Evolutionary conservation across 2,888 invertebrate genomes (phyloP).

Genomic region (Helleia helle): DNA sequence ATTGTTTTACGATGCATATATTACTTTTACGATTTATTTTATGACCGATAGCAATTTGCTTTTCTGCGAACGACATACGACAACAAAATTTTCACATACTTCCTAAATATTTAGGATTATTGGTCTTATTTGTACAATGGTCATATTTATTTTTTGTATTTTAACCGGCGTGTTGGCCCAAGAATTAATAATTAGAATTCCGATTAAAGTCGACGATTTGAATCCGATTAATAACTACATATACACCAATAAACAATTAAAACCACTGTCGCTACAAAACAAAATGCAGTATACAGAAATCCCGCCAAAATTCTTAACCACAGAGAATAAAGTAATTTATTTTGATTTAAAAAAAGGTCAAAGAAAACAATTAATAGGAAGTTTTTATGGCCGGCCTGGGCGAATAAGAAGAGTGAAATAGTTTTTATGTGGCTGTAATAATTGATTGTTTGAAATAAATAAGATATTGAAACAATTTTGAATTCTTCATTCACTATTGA

Average conservation of each 20-base stretch:
- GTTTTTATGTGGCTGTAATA: too few species aligned
- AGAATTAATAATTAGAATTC: constrained; percentile 18
- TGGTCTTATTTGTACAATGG: constrained; percentile 7
- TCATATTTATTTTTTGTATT: constrained; percentile 6
- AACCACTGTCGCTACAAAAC: constrained; percentile 26
- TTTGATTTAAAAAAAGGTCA: constrained; percentile 13
- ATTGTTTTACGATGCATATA: too few species aligned
- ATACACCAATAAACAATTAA: constrained; percentile 22
- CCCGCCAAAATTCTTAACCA: constrained; percentile 22
- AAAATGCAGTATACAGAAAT: constrained; percentile 26
- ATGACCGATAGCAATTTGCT: too few species aligned
- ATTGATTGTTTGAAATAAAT: too few species aligned
- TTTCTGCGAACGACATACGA: too few species aligned
- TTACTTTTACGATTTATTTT: too few species aligned
- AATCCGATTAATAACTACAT: constrained; percentile 27
- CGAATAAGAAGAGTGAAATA: neutral
- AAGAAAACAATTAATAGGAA: too few species aligned
- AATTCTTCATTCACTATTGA: too few species aligned
- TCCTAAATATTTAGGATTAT: constrained; percentile 3
- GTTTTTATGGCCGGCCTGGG: neutral
- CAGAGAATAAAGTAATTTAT: constrained; percentile 17
- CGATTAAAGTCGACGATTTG: constrained; percentile 17
- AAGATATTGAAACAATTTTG: too few species aligned
- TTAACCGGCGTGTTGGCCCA: constrained; percentile 2
- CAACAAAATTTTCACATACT: too few species aligned